Evolutionary conservation across 1,140 invertebrate species (phyloP).

Genomic region (Drusus annulatus): DNA sequence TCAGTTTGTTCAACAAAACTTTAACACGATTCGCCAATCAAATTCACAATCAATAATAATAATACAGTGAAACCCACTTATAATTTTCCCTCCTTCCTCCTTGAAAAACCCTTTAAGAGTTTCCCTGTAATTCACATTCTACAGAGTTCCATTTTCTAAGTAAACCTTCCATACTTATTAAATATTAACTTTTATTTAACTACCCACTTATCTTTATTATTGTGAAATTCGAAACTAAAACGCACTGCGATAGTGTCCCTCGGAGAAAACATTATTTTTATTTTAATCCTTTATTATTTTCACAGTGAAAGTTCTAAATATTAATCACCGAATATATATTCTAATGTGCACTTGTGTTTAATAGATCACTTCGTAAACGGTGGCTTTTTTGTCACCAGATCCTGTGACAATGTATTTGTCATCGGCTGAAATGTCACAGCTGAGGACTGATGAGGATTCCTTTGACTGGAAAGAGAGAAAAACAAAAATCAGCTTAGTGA

Average conservation of each 20-base stretch:
- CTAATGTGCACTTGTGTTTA: conserved; percentile 48
- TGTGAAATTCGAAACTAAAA: conserved; percentile 3
- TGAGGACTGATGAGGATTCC: conserved; percentile 98
- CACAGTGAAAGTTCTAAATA: neutral
- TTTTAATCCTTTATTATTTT: neutral
- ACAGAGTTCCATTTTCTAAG: conserved; percentile 18
- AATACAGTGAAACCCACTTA: too few species aligned
- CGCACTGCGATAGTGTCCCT: conserved; percentile 1
- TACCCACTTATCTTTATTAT: conserved; percentile 2
- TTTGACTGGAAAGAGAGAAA: conserved; percentile 87
- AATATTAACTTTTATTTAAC: conserved; percentile 15
- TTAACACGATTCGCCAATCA: conserved; percentile 7
- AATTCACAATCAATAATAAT: neutral
- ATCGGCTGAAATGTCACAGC: conserved; percentile 98
- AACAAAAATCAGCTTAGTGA: neutral
- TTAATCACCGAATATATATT: conserved; percentile 27
- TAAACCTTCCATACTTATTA: conserved; percentile 27
- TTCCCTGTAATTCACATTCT: conserved; percentile 13
- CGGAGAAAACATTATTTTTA: neutral
- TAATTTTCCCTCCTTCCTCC: too few species aligned
- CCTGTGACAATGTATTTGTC: conserved; percentile 99
- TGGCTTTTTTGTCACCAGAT: conserved; percentile 99
- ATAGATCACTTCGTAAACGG: conserved; percentile 99
- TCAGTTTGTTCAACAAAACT: conserved; percentile 5
- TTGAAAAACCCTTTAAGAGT: too few species aligned